phyloP scores from a whole-genome alignment of 2,113 vertebrate genomes.

The Cochlearius cochlearius region DNA sequence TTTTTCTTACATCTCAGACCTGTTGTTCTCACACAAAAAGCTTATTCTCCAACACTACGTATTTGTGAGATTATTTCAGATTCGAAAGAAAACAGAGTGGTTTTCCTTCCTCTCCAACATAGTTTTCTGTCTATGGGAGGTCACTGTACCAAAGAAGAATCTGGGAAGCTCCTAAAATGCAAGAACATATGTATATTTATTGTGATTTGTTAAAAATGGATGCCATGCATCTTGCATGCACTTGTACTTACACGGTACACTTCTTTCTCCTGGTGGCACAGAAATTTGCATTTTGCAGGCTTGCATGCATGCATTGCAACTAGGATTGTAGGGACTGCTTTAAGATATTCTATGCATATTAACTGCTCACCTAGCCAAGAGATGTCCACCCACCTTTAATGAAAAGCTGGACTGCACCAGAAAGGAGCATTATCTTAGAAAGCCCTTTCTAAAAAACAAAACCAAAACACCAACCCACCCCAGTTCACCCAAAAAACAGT shows the following conservation, averaged over 20 bases:
- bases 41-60: background rate
- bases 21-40: constrained; percentile 27
- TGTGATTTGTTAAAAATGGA: background rate
- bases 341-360: background rate
- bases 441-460: background rate
- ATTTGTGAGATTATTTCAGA: background rate
- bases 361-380: background rate
- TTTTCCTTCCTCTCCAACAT: background rate
- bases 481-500: background rate
- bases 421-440: background rate
- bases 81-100: background rate
- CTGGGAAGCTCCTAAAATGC: background rate
- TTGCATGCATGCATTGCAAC: background rate
- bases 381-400: background rate
- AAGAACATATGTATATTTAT: background rate
- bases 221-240: background rate
- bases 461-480: background rate
- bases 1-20: background rate
- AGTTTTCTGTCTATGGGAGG: background rate
- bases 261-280: background rate
- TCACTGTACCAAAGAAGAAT: background rate
- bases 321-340: background rate
- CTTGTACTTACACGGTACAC: background rate
- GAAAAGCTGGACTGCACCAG: background rate
- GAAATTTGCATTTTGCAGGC: background rate